phyloP scores from a whole-genome alignment of 2,888 invertebrate species.

The Caenorhabditis sulstoni region DNA sequence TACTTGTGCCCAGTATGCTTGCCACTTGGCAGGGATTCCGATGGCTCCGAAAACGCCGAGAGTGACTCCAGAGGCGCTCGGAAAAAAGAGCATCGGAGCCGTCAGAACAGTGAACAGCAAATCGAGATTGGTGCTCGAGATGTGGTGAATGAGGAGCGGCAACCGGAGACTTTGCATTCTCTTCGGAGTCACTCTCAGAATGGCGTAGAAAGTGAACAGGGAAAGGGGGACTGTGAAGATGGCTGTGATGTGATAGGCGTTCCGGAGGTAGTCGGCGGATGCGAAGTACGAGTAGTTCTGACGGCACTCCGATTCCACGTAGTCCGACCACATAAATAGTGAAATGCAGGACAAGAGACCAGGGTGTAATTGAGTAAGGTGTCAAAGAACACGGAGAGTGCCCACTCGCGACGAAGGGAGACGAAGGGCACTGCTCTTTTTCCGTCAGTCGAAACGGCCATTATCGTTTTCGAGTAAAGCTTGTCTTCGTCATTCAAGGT shows the following conservation, averaged over 20 bases:
- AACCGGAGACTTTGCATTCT: conserved; percentile 30
- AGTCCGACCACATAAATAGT: conserved; percentile 36
- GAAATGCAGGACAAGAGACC: no score
- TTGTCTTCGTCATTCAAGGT: no score
- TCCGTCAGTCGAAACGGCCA: no score
- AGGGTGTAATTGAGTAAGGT: no score
- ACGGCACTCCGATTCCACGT: conserved; percentile 22
- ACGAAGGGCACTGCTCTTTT: no score
- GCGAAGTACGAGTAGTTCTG: conserved; percentile 36
- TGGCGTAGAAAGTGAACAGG: conserved; percentile 30
- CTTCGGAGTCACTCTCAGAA: conserved; percentile 15
- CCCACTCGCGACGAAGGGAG: no score
- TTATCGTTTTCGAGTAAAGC: no score
- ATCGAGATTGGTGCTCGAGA: conserved; percentile 32
- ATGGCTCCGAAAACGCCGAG: conserved; percentile 24
- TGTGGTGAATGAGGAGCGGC: conserved; percentile 18
- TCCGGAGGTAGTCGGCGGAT: conserved; percentile 27
- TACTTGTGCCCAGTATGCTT: conserved; percentile 37
- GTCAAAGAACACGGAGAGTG: no score
- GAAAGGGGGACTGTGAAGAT: conserved; percentile 33
- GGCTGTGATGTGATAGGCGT: conserved; percentile 37
- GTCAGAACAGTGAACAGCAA: conserved; percentile 27
- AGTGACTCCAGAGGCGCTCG: conserved; percentile 27
- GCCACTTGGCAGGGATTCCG: conserved; percentile 25
- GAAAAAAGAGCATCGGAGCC: conserved; percentile 32